phyloP scores from a whole-genome alignment of 2,113 vertebrate genomes.

The Malurus cyaneus region DNA sequence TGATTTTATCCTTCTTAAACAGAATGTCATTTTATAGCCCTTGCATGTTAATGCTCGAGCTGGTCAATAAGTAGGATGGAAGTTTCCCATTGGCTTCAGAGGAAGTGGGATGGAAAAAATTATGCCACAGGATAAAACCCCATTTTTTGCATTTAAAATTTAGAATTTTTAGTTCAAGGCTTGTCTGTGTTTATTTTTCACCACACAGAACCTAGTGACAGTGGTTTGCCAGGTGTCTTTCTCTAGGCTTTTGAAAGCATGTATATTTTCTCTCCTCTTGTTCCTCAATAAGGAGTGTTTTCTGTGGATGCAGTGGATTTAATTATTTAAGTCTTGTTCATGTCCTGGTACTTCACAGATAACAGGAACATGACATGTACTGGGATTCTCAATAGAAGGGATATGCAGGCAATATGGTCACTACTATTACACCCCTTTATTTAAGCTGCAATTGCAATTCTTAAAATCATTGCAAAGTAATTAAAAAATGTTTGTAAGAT shows the following conservation, averaged over 20 bases:
- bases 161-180: not conserved
- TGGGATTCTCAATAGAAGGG: constrained; percentile 13
- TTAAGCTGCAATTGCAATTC: constrained; percentile 28
- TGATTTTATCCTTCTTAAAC: not conserved
- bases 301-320: not conserved
- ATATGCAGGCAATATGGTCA: constrained; percentile 7
- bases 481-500: constrained; percentile 18
- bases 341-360: not conserved
- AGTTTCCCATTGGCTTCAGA: not conserved
- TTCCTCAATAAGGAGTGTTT: not conserved
- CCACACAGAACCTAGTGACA: not conserved
- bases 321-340: not conserved
- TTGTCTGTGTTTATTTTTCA: not conserved
- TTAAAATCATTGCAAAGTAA: constrained; percentile 42
- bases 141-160: not conserved
- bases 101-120: not conserved
- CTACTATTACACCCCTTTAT: constrained; percentile 18
- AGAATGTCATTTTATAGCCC: not conserved
- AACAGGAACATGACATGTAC: not conserved
- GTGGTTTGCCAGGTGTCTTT: not conserved
- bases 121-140: not conserved
- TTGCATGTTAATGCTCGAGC: not conserved
- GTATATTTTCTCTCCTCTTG: not conserved
- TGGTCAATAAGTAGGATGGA: not conserved
- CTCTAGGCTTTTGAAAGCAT: not conserved